Evolutionary conservation across 1,140 invertebrate genomes (phyloP), one percentile per base, ranked within the genome.

Genomic region (Bombus sibiricus): DNA sequence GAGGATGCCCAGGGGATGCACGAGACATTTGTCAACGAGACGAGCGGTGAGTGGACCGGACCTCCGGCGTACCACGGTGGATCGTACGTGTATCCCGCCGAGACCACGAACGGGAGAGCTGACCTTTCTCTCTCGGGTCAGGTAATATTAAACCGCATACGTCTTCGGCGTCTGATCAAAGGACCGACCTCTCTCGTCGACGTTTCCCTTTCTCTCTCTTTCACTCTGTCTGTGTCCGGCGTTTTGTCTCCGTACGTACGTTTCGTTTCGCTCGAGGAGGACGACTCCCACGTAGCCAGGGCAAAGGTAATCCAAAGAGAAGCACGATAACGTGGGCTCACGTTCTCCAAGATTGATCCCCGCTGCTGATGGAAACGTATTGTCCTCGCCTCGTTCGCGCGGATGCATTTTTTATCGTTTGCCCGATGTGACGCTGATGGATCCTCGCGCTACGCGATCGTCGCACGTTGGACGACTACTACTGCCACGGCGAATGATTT

Each of bases 1-100:
- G 59, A 77, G 89, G 89, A 90, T 92, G 85, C 94, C 93, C 94
- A 91, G 77, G 92, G 94, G 94, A 94, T 91, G 92, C 92, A 88
- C 88, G 90, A 93, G 94, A 95, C 94, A 95, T 95, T 95, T 95
- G 94, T 95, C 94, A 95, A 94, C 92, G 91, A 91, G 93, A 94
- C 92, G 93, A 94, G 92, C 91, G 91, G 86, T 91, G 94, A 95
- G 94, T 94, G 92, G 92, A 94, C 92, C 89, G 91, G 93, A 92
- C 93, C 87, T 91, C 89, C 92, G 87, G 91, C 86, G 88, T 86
- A 87, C 82, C 88, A 87, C 89, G 68, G 75, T 77, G 57, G 68
- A 89, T 82, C 89, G 91, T 90, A 90, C 92, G 92, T 94, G 91
- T 93, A 94, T 94, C 90, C 93, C 94, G 89, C 85, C 87, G 93